These are phyloP conservation scores for Dicrurus megarhynchus DNA, from an alignment of 2,113 vertebrate species.

Conservation along the genomic window DNA sequence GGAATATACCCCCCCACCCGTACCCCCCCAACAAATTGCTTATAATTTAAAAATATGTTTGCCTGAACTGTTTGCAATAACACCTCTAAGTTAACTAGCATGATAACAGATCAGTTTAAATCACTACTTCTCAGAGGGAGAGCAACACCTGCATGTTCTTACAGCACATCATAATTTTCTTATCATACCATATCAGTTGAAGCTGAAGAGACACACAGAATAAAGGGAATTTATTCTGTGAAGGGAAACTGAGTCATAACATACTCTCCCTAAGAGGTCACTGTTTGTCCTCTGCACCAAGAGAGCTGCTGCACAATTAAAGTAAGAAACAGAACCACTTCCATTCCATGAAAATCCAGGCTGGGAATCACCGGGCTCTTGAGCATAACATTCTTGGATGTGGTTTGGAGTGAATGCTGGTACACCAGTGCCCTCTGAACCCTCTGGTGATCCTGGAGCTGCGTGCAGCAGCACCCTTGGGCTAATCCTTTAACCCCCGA, in stretches of 20 bases:
- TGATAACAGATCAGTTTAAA: background rate
- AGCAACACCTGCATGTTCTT: background rate
- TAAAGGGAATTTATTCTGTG: background rate
- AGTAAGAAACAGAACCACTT: background rate
- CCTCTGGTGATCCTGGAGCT: background rate
- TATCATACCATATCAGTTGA: background rate
- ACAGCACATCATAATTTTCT: background rate
- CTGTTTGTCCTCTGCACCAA: background rate
- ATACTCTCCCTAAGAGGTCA: background rate
- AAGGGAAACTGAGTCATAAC: background rate
- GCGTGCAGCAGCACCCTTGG: background rate
- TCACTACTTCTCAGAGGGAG: background rate
- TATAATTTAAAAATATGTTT: background rate
- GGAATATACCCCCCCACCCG: background rate
- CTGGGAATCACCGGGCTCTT: background rate
- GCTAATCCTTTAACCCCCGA: fast-evolving
- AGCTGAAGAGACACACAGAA: background rate
- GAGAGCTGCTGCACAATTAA: background rate
- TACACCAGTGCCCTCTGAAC: background rate
- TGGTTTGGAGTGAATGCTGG: background rate
- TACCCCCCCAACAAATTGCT: background rate
- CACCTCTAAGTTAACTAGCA: background rate
- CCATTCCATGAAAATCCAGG: too few relatives aligned
- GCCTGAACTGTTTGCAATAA: background rate
- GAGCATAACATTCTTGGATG: background rate